Base-by-base conservation (phyloP, 2,888 invertebrate species). In the Meghimatium bilineatum region DNA sequence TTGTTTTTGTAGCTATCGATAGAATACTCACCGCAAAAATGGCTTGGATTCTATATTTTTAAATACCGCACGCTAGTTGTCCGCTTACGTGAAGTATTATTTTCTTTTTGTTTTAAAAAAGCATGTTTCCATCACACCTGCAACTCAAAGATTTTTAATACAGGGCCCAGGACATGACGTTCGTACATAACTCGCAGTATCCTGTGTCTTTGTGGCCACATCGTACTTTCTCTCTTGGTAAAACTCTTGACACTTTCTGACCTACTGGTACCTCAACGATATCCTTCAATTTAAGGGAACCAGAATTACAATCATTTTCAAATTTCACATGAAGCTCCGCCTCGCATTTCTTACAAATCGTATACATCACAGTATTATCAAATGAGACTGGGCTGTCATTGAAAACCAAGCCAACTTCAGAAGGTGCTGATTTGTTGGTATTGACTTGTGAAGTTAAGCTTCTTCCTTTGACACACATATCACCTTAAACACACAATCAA, bases 311-410 rank as follows among this genome's bases (percentile, higher is more conserved):
- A 14, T 0, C 20, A n/a, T 10, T 29, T 12, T 34, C 44, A 17
- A 29, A 72, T n/a, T 72, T n/a, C 1, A 49, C n/a, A 34, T 72
- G 72, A n/a, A 72, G 44, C 49, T 72, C 72, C 29, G n/a, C 29
- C n/a, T 72, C 44, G 17, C 72, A 72, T n/a, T 72, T 72, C 0
- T 49, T 44, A 44, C 72, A 72, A 29, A 72, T 72, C 17, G 72
- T 72, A 49, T 72, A 72, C 49, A 72, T 44, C 44, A 72, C 49
- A 0, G 72, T 17, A 29, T 63, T n/a, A 8, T 63, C 60, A 5
- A 5, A 26, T n/a, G 26, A 5, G 23, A 5, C 5, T 63, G 60
- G 3, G 8, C 23, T 6, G 5, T 23, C 44, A 20, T 72, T 3
- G n/a, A 44, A 44, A 23, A 12, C 26, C 1, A 23, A 2, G 44